phyloP scores from a whole-genome alignment of 2,888 invertebrate species.

The Norana najaformis region DNA sequence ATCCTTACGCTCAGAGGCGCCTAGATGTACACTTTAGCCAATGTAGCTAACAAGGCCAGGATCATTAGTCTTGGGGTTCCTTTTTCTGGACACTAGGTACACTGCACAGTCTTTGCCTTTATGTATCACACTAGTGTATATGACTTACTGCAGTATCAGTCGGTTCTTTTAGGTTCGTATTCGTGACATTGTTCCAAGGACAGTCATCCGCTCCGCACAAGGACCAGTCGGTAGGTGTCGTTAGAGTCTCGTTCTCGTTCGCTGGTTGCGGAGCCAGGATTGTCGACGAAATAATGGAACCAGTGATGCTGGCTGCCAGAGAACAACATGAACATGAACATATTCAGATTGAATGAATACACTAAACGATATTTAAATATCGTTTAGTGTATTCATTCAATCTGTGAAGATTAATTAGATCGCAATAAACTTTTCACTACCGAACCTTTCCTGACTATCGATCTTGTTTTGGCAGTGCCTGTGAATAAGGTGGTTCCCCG shows the following conservation, averaged over 20 bases:
- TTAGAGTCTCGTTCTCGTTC: slow-evolving; percentile 15
- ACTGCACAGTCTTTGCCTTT: neutral
- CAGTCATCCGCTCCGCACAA: slow-evolving; percentile 62
- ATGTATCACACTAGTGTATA: neutral
- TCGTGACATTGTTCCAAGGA: slow-evolving; percentile 57
- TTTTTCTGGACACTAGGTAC: too few relatives aligned
- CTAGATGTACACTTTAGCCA: too few relatives aligned
- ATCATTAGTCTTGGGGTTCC: too few relatives aligned
- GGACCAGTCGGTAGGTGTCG: neutral
- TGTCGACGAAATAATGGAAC: slow-evolving; percentile 50
- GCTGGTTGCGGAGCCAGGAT: slow-evolving; percentile 33
- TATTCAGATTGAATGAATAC: too few relatives aligned
- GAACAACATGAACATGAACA: neutral
- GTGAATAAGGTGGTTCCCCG: too few relatives aligned
- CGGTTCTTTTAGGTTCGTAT: slow-evolving; percentile 73
- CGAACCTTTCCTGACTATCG: neutral
- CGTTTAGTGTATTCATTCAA: too few relatives aligned
- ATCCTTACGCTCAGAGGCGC: too few relatives aligned
- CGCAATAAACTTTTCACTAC: too few relatives aligned
- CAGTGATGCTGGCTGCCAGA: slow-evolving; percentile 42
- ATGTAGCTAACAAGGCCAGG: too few relatives aligned
- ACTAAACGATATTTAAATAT: too few relatives aligned
- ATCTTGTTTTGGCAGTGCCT: too few relatives aligned
- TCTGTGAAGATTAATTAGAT: neutral
- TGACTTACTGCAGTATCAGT: slow-evolving; percentile 68